Evolutionary conservation across 2,888 invertebrate species (phyloP), one percentile per base, ranked within the genome.

Genomic region (Agrotis exclamationis): DNA sequence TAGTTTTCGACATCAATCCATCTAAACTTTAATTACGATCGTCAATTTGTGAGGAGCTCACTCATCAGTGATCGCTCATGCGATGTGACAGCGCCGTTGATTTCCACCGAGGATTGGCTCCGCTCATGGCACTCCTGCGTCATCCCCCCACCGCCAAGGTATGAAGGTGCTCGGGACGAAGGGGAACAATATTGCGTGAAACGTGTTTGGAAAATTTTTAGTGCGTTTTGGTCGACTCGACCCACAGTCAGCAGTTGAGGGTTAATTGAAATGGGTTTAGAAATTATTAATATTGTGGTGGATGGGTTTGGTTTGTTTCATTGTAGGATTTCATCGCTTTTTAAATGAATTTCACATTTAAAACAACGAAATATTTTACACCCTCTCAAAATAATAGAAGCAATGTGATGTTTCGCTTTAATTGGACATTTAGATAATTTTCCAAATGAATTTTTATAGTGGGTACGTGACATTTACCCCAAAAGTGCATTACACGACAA

Each of bases 21-120:
- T 86, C 74, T 74, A 82, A 85, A 85, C 77, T 85, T 85, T 86
- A 84, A 85, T 86, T 86, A 79, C 60, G 54, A 72, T 68, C 72
- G 59, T 71, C 73, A 74, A 85, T 77, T 85, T 84, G 70, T 73
- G 74, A 74, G 54, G 24, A 71, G 56, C 63, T 70, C 72, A 75
- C 64, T 80, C 70, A 74, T 80, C 80, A 79, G 75, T 78, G 74
- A 83, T 81, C 83, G 73, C 65, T 86, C 83, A 85, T 79, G 79
- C 80, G 82, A 72, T 71, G 76, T 86, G 85, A 83, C 85, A 79
- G 86, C 76, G 44, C 59, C 45, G 72, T 64, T 85, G 85, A 86
- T 86, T 86, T 85, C 86, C 85, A 76, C 78, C 68, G 81, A 78
- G 86, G 77, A 80, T 83, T 73, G 78, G 63, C 77, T 74, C 74